Evolutionary conservation across 2,113 vertebrate species (phyloP).

Genomic region (Camelus bactrianus): DNA sequence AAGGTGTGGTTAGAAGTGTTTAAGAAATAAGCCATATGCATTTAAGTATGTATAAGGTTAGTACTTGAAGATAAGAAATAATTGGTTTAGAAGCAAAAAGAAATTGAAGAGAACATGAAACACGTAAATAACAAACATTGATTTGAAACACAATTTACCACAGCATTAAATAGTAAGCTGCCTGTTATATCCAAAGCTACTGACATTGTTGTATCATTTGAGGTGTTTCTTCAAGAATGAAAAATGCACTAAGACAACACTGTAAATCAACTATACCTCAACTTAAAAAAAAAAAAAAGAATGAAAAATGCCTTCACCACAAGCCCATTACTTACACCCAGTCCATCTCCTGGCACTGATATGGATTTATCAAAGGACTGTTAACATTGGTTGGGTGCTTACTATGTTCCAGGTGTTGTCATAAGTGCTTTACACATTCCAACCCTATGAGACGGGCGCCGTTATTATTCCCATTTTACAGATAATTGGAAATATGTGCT

Average conservation of each 20-base stretch:
- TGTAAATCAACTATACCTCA: no score
- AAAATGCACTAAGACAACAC: not conserved
- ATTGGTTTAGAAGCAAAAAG: slow-evolving; percentile 4
- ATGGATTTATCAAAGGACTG: not conserved
- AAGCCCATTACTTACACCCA: not conserved
- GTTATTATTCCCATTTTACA: not conserved
- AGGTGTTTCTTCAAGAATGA: not conserved
- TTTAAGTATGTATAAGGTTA: not conserved
- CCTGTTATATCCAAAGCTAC: not conserved
- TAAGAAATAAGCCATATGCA: not conserved
- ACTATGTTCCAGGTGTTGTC: not conserved
- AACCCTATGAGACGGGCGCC: not conserved
- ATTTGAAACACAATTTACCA: not conserved
- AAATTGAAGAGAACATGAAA: not conserved
- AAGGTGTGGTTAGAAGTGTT: not conserved
- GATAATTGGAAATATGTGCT: not conserved
- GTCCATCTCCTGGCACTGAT: not conserved
- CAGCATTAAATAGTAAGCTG: not conserved
- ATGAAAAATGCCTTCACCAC: not conserved
- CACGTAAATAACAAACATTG: not conserved
- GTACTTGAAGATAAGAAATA: slow-evolving; percentile 1
- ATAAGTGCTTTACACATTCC: not conserved
- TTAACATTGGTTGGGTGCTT: not conserved
- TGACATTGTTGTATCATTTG: not conserved
- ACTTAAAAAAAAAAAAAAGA: not conserved